Base-by-base conservation (phyloP, 2,797 vertebrate species). In the Margarornis squamiger region DNA sequence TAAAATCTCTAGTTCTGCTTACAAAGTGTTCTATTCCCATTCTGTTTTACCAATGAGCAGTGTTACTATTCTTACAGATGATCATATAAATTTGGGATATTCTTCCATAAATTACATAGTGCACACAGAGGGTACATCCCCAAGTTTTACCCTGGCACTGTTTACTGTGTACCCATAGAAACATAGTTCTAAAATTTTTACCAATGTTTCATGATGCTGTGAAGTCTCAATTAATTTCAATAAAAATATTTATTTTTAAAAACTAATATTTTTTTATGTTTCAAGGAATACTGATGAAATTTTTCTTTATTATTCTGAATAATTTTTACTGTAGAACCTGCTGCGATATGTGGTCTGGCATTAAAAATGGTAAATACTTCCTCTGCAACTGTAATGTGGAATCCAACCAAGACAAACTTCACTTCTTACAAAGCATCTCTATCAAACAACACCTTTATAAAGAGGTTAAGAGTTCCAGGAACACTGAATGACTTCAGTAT, bases 391-490 rank as follows among this genome's bases (percentile, higher is more conserved):
- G 93, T 99, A 94, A 96, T 72, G 66, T 99, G 98, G 98, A 98
- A 97, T 89, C 79, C 88, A 89, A 97, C 97, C 15, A 89, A 86
- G 39, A 98, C 97, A 65, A 97, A 97, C 55, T 99, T 99, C 94
- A 98, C 98, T 87, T 98, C 98, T 94, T 98, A 98, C 82, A 98
- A 98, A 97, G 98, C 99, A 81, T 97, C 86, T 89, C 59, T 98
- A 67, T 96, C 95, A 87, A 98, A 98, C 49, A 86, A 48, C 81
- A 98, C 96, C 34, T 96, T 97, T 80, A 66, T 16, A 81, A 95
- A 95, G 76, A 92, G 95, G 27, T 97, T 98, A 86, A 95, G 62
- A 26, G 74, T 98, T 91, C 97, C 97, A 67, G 95, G 79, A 88
- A 73, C 88, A 36, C 79, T 88, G 89, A 95, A 70, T 84, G 94